Percentiles rank a stretch among this genome's conserved stretches.
Conservation (phyloP, 2,113 vertebrate genomes). For the Prolemur simus region DNA sequence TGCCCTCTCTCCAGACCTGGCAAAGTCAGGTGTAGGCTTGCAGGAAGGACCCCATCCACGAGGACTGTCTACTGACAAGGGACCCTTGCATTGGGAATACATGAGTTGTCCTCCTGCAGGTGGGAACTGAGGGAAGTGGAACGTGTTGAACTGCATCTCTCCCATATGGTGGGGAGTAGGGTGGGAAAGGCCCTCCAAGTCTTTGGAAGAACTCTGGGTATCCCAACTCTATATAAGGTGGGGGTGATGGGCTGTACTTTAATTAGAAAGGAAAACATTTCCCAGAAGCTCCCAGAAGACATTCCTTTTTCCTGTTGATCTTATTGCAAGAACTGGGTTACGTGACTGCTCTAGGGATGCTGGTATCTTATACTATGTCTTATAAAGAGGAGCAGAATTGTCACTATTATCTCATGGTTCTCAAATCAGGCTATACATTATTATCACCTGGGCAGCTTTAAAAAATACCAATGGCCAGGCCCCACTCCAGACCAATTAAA, state of each 20-base stretch:
- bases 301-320: background rate
- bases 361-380: background rate
- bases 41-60: no score
- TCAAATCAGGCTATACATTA: background rate
- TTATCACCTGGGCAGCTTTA: background rate
- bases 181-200: background rate
- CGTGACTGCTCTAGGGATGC: background rate
- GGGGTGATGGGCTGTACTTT: background rate
- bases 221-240: background rate
- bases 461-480: background rate
- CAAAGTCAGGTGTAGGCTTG: background rate
- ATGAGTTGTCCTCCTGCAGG: background rate
- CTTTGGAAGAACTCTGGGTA: background rate
- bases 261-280: background rate
- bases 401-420: background rate
- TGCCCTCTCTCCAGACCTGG: background rate
- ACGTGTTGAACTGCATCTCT: background rate
- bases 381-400: background rate
- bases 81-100: background rate
- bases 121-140: background rate
- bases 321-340: background rate
- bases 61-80: background rate
- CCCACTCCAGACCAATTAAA: background rate
- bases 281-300: background rate
- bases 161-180: background rate